Evolutionary conservation across 2,797 vertebrate species (phyloP), one percentile per base, ranked within the genome.

Genomic region (Pygocentrus nattereri): DNA sequence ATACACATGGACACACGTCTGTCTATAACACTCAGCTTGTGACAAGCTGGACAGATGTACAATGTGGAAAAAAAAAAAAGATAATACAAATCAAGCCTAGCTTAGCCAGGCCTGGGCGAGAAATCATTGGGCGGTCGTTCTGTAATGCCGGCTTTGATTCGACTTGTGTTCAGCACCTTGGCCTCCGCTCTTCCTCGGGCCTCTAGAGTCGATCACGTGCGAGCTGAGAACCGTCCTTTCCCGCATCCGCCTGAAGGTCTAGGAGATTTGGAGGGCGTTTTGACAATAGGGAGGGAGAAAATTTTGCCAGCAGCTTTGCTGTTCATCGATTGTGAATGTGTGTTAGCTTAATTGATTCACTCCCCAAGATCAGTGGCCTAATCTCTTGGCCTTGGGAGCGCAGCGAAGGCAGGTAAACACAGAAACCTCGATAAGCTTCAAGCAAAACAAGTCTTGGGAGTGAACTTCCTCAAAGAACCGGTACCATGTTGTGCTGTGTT

Each of bases 321-420:
- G 90, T 93, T 90, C 92, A 95, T 94, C 87, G 93, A 95, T 93
- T 90, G 86, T 61, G 89, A 89, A 92, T 92, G 88, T 87, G 85
- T 85, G 88, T 93, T 90, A 91, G 92, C 89, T 92, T 94, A 93
- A 94, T 93, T 94, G 91, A 94, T 94, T 93, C 89, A 89, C 91
- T 93, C 86, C 91, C 90, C 82, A 80, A 93, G 92, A 94, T 94
- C 91, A 90, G 86, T 88, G 86, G n/a, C 65, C 87, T 93, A 92
- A 94, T 93, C 90, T 91, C 86, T 90, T 68, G 83, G 89, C 90
- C 87, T 85, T 88, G 81, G 83, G 88, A 92, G 85, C 85, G 87
- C 81, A 89, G 85, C 71, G 68, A 44, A 83, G 52, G 82, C 87
- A 87, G 84, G 85, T 84, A 79, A 85, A 74, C 76, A 74, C 38